Percentiles rank a stretch among this genome's conserved stretches.
These are phyloP conservation scores for Nudaria mundana DNA, from an alignment of 2,888 invertebrate genomes.

Conservation along the genomic window DNA sequence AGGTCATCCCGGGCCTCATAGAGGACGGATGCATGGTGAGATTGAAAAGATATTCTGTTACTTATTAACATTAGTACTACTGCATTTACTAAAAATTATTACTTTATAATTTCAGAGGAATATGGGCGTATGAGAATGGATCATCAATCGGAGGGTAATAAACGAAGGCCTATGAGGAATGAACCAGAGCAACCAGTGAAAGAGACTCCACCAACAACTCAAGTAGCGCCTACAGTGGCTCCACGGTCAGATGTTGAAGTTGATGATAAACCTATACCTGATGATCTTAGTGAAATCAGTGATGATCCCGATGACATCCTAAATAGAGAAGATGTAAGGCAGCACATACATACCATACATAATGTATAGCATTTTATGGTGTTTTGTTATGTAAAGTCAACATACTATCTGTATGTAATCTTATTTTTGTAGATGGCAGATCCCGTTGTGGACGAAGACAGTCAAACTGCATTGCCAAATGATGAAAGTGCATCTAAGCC, in stretches of 20 bases:
- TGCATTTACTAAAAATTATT: no score
- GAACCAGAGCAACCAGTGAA: conserved; percentile 57
- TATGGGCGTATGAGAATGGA: conserved; percentile 71
- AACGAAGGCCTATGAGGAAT: conserved; percentile 60
- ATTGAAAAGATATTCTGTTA: no score
- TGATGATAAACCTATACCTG: conserved; percentile 80
- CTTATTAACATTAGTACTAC: no score
- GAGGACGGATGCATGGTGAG: conserved; percentile 74
- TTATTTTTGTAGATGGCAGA: conserved; percentile 57
- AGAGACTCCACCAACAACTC: conserved; percentile 57
- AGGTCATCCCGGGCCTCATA: conserved; percentile 70
- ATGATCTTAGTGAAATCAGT: conserved; percentile 93
- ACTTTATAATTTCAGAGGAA: conserved; percentile 52
- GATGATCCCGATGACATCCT: conserved; percentile 94
- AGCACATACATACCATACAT: no score
- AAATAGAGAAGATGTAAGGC: conserved; percentile 87
- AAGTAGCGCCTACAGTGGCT: conserved; percentile 42
- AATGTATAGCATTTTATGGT: neutral
- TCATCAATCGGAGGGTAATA: conserved; percentile 54
- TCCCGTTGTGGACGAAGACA: conserved; percentile 66
- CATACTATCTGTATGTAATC: neutral
- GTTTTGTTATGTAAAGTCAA: neutral
- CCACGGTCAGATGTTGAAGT: conserved; percentile 64
- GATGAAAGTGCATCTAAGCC: conserved; percentile 56
- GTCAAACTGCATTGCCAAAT: conserved; percentile 51